Evolutionary conservation across 2,888 invertebrate species (phyloP).

Genomic region (Abrostola triplasia): DNA sequence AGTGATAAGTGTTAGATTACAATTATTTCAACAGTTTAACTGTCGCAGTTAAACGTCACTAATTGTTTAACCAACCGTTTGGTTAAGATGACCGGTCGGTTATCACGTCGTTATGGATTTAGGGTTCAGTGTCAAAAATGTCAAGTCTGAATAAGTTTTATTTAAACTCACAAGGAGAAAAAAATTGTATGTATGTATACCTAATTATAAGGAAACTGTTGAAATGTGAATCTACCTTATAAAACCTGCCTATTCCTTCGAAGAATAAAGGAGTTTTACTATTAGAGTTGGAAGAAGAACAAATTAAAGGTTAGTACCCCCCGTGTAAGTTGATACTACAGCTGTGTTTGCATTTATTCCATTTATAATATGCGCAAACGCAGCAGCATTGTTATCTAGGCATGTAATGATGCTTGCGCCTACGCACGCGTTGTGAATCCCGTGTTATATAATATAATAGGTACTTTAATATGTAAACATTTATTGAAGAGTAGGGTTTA

Average conservation of each 20-base stretch:
- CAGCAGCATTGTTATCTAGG: neutral
- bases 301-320: neutral
- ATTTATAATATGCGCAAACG: neutral
- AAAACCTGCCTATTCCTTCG: too few relatives aligned
- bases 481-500: too few relatives aligned
- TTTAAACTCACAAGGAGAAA: too few relatives aligned
- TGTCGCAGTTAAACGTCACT: slow-evolving; percentile 41
- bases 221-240: too few relatives aligned
- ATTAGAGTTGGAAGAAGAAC: neutral
- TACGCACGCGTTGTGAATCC: neutral
- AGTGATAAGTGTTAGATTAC: slow-evolving; percentile 6
- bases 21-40: slow-evolving; percentile 40
- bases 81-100: slow-evolving; percentile 32
- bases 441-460: neutral
- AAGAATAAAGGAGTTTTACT: neutral
- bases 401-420: neutral
- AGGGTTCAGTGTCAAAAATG: slow-evolving; percentile 26
- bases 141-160: neutral
- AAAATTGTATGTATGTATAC: too few relatives aligned
- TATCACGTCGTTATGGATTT: slow-evolving; percentile 34
- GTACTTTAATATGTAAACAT: neutral
- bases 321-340: neutral
- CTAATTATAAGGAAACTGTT: too few relatives aligned
- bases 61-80: slow-evolving; percentile 51
- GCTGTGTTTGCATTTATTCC: slow-evolving; percentile 1